Conservation (phyloP, 1,140 invertebrate genomes). For the Campoletis sonorensis region DNA sequence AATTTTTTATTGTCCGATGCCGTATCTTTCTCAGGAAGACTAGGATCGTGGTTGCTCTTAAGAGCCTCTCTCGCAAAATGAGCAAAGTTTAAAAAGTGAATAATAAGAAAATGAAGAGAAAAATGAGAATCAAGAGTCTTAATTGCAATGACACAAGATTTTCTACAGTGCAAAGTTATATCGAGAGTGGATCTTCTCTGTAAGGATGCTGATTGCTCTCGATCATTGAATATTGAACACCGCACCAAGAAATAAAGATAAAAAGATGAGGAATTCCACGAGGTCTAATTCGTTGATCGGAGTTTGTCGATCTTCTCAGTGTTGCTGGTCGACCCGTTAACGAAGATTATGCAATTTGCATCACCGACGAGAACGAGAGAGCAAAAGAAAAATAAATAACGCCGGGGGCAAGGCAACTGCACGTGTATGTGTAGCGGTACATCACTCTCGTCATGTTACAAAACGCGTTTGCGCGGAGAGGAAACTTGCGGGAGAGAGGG, state of each 20-base stretch:
- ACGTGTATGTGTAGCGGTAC: constrained; percentile 58
- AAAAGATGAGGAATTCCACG: background rate
- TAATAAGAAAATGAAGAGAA: background rate
- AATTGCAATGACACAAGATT: constrained; percentile 27
- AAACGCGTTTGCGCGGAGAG: constrained; percentile 16
- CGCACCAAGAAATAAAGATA: background rate
- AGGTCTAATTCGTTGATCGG: background rate
- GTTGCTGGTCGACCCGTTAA: constrained; percentile 45
- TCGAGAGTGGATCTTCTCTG: background rate
- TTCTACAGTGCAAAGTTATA: constrained; percentile 15
- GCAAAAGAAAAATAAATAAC: constrained; percentile 39
- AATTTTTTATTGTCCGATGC: too few species aligned
- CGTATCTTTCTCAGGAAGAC: too few species aligned
- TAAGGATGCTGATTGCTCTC: constrained; percentile 19
- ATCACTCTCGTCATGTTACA: constrained; percentile 9
- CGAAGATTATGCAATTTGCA: constrained; percentile 57
- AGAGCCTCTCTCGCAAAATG: too few species aligned
- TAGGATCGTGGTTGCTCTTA: too few species aligned
- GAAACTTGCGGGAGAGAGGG: background rate
- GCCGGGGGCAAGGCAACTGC: constrained; percentile 57
- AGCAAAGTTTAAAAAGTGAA: background rate
- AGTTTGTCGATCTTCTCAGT: constrained; percentile 4
- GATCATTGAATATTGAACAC: constrained; percentile 3
- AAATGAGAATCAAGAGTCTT: background rate
- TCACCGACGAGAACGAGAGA: constrained; percentile 25